These are phyloP conservation scores for Polyommatus iphigenia DNA, from an alignment of 2,888 invertebrate species.

Conservation along the genomic window DNA sequence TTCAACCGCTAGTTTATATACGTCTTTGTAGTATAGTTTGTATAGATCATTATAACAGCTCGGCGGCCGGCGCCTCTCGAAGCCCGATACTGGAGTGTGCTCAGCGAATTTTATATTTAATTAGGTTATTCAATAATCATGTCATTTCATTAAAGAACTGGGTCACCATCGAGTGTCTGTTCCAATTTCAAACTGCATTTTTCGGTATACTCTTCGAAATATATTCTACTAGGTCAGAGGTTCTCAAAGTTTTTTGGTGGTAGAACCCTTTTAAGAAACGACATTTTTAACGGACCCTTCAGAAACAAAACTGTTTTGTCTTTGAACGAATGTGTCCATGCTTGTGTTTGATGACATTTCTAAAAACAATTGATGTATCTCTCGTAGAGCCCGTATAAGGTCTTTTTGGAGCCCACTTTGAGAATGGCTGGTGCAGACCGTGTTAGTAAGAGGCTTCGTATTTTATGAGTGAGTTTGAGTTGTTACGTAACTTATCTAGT, in stretches of 20 bases:
- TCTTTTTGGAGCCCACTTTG: no score
- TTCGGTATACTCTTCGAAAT: neutral
- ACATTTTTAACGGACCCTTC: no score
- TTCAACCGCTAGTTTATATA: neutral
- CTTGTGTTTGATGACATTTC: no score
- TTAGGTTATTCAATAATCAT: conserved; percentile 21
- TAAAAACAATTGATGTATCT: no score
- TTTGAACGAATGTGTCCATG: no score
- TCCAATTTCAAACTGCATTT: conserved; percentile 9
- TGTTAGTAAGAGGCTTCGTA: no score
- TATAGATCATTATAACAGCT: neutral
- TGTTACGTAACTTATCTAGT: no score
- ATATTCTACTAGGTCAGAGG: neutral
- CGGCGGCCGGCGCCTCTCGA: neutral
- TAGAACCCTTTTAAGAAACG: no score
- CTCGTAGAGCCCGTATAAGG: no score
- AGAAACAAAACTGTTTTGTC: no score
- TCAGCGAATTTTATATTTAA: conserved; percentile 24
- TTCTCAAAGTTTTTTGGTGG: no score
- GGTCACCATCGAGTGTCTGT: conserved; percentile 1
- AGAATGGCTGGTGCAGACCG: neutral
- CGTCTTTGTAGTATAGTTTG: neutral
- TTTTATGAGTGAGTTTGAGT: no score
- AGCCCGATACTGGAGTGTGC: neutral
- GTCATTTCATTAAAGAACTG: conserved; percentile 18